These are phyloP conservation scores for Ochropleura plecta DNA, from an alignment of 2,888 invertebrate species.

Conservation along the genomic window DNA sequence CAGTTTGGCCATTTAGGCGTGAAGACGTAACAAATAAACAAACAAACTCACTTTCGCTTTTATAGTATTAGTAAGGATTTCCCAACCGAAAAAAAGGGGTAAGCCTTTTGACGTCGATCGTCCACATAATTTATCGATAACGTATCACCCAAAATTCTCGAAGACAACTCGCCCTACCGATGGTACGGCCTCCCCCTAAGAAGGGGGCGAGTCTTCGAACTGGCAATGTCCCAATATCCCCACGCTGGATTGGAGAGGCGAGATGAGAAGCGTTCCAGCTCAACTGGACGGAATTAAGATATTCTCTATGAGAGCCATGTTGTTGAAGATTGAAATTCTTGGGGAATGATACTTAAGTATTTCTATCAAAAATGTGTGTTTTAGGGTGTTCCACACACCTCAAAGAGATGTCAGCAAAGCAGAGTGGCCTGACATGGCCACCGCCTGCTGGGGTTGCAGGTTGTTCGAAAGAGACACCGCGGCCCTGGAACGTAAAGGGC, in stretches of 20 bases:
- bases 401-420: too few species aligned
- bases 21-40: too few species aligned
- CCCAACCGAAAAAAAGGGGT: background rate
- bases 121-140: background rate
- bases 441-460: too few species aligned
- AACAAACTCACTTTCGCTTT: too few species aligned
- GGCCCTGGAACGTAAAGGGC: too few species aligned
- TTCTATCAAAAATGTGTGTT: conserved; percentile 2
- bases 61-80: too few species aligned
- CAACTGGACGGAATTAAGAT: conserved; percentile 66
- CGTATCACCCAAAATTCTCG: background rate
- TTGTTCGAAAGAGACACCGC: too few species aligned
- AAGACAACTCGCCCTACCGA: conserved; percentile 11
- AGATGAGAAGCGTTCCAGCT: conserved; percentile 60
- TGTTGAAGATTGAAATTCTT: conserved; percentile 13
- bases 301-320: conserved; percentile 43
- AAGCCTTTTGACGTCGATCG: background rate
- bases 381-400: too few species aligned
- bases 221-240: conserved; percentile 68
- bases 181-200: conserved; percentile 43
- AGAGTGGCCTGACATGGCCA: too few species aligned
- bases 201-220: conserved; percentile 55
- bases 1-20: too few species aligned
- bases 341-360: background rate
- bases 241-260: conserved; percentile 66